Evolutionary conservation across 2,797 vertebrate species (phyloP), one percentile per base, ranked within the genome.

Genomic region (Clarias laeviceps): DNA sequence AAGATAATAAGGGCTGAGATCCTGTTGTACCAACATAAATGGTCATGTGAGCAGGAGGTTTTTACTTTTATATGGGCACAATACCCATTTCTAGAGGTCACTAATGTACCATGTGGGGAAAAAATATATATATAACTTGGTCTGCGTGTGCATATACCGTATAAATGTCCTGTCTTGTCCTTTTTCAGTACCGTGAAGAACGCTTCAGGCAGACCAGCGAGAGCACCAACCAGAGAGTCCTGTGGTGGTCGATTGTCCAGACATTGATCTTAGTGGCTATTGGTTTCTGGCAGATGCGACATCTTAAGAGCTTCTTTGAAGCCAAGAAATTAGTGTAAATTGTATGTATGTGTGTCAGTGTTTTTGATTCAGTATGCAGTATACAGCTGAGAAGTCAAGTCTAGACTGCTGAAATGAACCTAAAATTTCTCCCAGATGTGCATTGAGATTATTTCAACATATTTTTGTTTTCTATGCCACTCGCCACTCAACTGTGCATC

Each of bases 181-280:
- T 87, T 82, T 86, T 82, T 50, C 92, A 98, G 97, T 98, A 97
- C 91, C 96, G 97, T 1, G 97, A 98, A 90, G 97, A 98, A 82
- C 96, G 97, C 86, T 98, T 98, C 93, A 95, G 97, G 76, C 97
- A 96, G 93, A 98, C 97, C 88, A 98, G 97, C 3, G 97, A 98
- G 87, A 97, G 97, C 94, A 98, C 97, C 87, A 98, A 97, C 93
- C 97, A 98, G 90, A 93, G 97, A 2, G 97, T 98, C 86, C 93
- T 98, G 18, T 98, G 97, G 97, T 98, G 97, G 97, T 98, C 97
- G 88, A 98, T 98, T 82, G 94, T 97, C 72, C 97, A 98, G 93
- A 98, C 97, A 0, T 94, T 98, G 82, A 98, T 98, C 90, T 95
- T 98, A 12, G 97, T 98, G 86, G 95, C 96, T 91, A 97, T 97